Evolutionary conservation across 2,113 vertebrate genomes (phyloP).

Genomic region (Acinonyx jubatus): DNA sequence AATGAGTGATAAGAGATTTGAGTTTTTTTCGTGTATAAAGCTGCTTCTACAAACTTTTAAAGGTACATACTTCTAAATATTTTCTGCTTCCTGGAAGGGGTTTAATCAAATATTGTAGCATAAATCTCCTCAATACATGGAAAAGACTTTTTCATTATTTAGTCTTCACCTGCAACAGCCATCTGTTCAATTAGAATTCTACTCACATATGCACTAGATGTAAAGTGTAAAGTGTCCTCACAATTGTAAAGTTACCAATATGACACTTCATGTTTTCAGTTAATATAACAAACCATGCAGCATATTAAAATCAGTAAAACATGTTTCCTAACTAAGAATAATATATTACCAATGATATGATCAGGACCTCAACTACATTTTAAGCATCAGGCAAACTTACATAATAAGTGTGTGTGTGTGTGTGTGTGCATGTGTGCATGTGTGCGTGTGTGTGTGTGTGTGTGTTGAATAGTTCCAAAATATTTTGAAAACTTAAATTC

Average conservation of each 20-base stretch:
- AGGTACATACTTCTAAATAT: not conserved
- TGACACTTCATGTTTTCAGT: not conserved
- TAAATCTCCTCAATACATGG: not conserved
- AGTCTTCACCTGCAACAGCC: not conserved
- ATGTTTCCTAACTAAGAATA: not conserved
- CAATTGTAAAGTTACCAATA: not conserved
- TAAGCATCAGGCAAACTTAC: not conserved
- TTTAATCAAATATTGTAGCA: not conserved
- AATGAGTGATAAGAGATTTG: not conserved
- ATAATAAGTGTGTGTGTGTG: not conserved
- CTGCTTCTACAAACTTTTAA: not conserved
- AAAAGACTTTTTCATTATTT: constrained; percentile 16
- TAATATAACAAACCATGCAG: not conserved
- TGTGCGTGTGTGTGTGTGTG: not conserved
- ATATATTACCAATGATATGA: not conserved
- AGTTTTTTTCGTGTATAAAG: not conserved
- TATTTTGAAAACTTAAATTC: constrained; percentile 4
- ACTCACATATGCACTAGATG: not conserved
- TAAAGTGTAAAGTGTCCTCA: not conserved
- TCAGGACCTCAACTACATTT: not conserved
- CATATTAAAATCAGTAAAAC: not conserved
- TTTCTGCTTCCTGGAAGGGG: not conserved
- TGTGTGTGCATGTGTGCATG: not conserved
- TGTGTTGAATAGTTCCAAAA: not conserved
- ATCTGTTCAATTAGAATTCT: constrained; percentile 40